Evolutionary conservation across 2,113 vertebrate genomes (phyloP), one percentile per base, ranked within the genome.

Genomic region (Atrichornis clamosus): DNA sequence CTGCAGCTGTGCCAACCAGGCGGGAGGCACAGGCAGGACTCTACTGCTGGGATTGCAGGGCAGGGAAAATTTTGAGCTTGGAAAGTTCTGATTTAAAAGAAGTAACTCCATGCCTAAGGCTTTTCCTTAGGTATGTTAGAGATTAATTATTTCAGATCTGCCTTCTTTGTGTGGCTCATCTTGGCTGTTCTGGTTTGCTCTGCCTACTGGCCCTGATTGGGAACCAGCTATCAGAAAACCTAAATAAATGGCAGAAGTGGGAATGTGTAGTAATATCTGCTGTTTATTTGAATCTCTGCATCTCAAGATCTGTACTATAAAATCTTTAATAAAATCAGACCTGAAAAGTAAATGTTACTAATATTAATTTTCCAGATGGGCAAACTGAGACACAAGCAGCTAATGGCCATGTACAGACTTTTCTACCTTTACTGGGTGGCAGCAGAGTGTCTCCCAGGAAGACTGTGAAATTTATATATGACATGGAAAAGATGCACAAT

Each of bases 1-100:
- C 33, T 64, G 15, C 1, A 5, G 6, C 5, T 23, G 2, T 32
- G 19, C 22, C 60, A 49, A 28, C 1, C 1, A 64, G 58, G 27
- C 30, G 35, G 33, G 32, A 73, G 41, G 27, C 28, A 41, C 13
- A 49, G 47, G 17, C 35, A 87, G 28, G 30, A 44, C 7, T 26
- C 22, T 15, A 18, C 33, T 53, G 65, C 22, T 23, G 27, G 68
- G 26, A 62, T 14, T 76, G 7, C 33, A 69, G 13, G 3, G 22
- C 8, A 20, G 23, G 20, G 32, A 55, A 58, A 91, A 86, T 55
- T 3, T 11, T 7, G 23, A 56, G 42, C 35, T 46, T 62, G 32
- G 35, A 42, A 65, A 88, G 37, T 41, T 83, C 30, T 70, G 33
- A 33, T 77, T 47, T 70, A 42, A 69, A 92, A 53, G 14, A 62